Evolutionary conservation across 2,113 vertebrate species (phyloP).

Genomic region (Tympanuchus pallidicinctus): DNA sequence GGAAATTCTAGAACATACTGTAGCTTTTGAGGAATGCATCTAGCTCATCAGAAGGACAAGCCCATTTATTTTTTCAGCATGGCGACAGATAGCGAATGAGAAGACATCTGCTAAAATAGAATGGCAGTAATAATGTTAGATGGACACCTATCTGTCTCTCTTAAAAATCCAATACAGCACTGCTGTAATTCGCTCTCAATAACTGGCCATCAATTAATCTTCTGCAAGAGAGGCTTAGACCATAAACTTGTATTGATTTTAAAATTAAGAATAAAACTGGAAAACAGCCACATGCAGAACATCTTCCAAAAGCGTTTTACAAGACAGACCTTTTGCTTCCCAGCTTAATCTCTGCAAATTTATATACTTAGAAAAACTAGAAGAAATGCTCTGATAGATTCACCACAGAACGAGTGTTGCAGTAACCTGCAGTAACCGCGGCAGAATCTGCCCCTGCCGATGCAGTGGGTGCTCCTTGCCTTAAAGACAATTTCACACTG

Average conservation of each 20-base stretch:
- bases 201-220: slow-evolving; percentile 4
- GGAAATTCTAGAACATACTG: neutral
- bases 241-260: slow-evolving; percentile 39
- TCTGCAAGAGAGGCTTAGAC: slow-evolving; percentile 9
- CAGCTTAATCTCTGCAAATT: slow-evolving; percentile 33
- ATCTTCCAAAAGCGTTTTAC: neutral
- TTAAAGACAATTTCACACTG: slow-evolving; percentile 50
- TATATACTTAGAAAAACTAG: neutral
- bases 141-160: neutral
- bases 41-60: neutral
- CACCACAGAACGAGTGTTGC: neutral
- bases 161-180: neutral
- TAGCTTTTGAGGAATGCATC: neutral
- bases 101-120: neutral
- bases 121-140: neutral
- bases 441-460: neutral
- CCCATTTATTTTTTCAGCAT: neutral
- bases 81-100: neutral
- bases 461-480: neutral
- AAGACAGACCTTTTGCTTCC: neutral
- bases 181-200: neutral
- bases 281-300: slow-evolving; percentile 19
- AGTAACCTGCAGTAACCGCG: slow-evolving; percentile 4
- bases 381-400: neutral
- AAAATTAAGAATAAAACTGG: slow-evolving; percentile 25